Percentiles rank a stretch among this genome's conserved stretches.
Evolutionary conservation across 2,113 vertebrate genomes (phyloP).

Genomic region (Diadophis punctatus): DNA sequence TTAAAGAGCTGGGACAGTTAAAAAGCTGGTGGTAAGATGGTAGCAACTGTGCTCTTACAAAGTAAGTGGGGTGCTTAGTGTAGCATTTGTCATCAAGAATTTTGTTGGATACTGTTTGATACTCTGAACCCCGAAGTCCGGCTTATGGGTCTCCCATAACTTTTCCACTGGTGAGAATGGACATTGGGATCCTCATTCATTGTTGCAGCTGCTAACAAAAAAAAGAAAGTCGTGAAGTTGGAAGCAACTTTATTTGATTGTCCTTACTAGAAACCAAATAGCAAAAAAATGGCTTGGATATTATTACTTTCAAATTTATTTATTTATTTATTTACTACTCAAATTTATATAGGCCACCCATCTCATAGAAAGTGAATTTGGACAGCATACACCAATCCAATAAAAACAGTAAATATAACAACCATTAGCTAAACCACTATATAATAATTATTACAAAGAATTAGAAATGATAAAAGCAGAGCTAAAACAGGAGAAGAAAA

Average conservation of each 20-base stretch:
- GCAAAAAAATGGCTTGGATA: neutral
- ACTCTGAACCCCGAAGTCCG: neutral
- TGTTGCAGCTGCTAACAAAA: neutral
- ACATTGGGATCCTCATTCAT: neutral
- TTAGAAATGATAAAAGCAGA: too few relatives aligned
- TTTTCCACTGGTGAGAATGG: neutral
- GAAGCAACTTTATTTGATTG: neutral
- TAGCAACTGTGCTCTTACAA: neutral
- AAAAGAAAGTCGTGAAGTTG: neutral
- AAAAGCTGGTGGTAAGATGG: neutral
- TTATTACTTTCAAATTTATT: neutral
- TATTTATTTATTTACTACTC: neutral
- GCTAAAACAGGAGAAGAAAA: too few relatives aligned
- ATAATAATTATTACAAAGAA: too few relatives aligned
- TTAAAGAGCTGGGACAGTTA: neutral
- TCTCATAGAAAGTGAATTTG: too few relatives aligned
- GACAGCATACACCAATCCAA: too few relatives aligned
- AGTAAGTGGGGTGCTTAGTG: neutral
- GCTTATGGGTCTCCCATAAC: neutral
- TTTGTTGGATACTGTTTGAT: neutral
- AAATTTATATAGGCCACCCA: neutral
- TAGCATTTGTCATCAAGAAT: neutral
- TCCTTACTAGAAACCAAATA: neutral
- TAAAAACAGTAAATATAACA: too few relatives aligned
- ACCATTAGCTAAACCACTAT: too few relatives aligned